phyloP scores from a whole-genome alignment of 23 tunicate genomes.

The Phallusia fumigata region DNA sequence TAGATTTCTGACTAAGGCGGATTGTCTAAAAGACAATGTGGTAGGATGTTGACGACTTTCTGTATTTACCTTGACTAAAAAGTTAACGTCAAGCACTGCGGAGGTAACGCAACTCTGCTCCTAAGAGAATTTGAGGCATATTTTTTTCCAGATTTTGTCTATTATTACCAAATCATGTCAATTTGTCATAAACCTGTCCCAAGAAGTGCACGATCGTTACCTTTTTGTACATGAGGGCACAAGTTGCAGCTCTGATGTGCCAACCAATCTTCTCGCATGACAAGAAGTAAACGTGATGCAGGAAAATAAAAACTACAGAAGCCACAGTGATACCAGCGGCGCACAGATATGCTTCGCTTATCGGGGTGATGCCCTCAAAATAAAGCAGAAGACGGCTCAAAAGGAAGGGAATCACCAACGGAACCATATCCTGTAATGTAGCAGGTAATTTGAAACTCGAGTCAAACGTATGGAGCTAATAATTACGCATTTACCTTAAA shows the following conservation, averaged over 20 bases:
- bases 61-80: not conserved
- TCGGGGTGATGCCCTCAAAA: slow-evolving; percentile 15
- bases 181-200: too few species aligned
- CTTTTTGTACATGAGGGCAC: slow-evolving; percentile 91
- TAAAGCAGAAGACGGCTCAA: slow-evolving; percentile 35
- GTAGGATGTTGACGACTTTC: not conserved
- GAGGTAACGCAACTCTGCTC: not conserved
- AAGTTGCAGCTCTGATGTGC: slow-evolving; percentile 64
- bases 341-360: slow-evolving; percentile 39
- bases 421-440: slow-evolving; percentile 27
- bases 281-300: slow-evolving; percentile 23
- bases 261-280: slow-evolving; percentile 44
- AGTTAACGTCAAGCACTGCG: not conserved
- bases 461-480: not conserved
- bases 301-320: not conserved
- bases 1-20: slow-evolving; percentile 57
- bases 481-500: not conserved
- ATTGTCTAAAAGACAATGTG: slow-evolving; percentile 45
- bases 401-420: slow-evolving; percentile 27
- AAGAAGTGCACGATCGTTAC: slow-evolving; percentile 37
- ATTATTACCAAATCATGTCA: too few species aligned
- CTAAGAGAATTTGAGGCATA: too few species aligned
- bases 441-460: not conserved
- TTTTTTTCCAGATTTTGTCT: too few species aligned
- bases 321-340: slow-evolving; percentile 33